Percentiles rank a stretch among this genome's conserved stretches.
Conservation (phyloP, 2,797 vertebrate genomes). For the Acanthornis magna region DNA sequence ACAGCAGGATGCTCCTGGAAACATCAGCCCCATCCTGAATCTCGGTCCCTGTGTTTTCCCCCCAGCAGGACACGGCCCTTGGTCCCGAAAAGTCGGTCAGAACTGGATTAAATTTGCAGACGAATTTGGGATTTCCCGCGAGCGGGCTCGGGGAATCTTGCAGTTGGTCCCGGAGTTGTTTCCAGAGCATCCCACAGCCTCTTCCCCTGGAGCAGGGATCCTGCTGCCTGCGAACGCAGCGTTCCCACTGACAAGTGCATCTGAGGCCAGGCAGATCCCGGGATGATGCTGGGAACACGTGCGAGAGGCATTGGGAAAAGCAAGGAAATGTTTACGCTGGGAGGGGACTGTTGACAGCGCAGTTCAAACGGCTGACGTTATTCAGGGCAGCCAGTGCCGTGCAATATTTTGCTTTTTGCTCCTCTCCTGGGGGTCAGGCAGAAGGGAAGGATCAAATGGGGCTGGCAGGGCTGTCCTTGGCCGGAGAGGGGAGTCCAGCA, state of each 20-base stretch:
- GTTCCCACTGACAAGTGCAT: not conserved
- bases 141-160: not conserved
- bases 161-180: not conserved
- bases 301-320: not conserved
- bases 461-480: not conserved
- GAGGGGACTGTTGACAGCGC: conserved; percentile 40
- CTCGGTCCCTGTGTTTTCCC: not conserved
- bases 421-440: not conserved
- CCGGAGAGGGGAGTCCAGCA: not conserved
- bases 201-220: not conserved
- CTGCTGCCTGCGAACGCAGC: not conserved
- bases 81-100: not conserved
- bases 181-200: not conserved
- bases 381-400: not conserved
- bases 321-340: conserved; percentile 17
- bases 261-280: not conserved
- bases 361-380: not conserved
- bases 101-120: not conserved
- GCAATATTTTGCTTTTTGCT: not conserved
- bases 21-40: not conserved
- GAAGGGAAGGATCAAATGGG: not conserved
- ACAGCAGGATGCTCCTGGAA: not conserved
- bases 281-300: not conserved
- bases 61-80: not conserved
- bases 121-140: not conserved